phyloP scores from a whole-genome alignment of 37 sponge, comb jelly and placozoan species.

The Ianthella basta region DNA sequence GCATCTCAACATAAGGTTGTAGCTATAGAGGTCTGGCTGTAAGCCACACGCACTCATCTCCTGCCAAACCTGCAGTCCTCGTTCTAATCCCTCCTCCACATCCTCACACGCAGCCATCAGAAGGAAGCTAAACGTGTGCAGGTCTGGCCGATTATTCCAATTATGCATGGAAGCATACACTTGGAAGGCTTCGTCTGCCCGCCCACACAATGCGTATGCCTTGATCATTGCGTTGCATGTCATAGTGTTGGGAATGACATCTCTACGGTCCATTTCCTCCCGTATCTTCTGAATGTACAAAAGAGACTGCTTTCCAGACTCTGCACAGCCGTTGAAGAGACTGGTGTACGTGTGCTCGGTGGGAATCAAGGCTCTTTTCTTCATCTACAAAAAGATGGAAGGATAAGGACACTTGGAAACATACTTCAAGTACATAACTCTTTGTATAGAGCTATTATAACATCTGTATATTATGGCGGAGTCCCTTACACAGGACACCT shows the following conservation, averaged over 20 bases:
- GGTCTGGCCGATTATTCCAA: conserved; percentile 29
- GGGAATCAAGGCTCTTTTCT: conserved; percentile 65
- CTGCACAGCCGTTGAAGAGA: conserved; percentile 60
- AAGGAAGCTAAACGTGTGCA: conserved; percentile 53
- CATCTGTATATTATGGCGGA: not conserved
- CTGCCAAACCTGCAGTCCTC: conserved; percentile 42
- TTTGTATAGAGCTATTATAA: not conserved
- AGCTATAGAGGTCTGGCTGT: conserved; percentile 46
- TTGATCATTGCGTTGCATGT: conserved; percentile 59
- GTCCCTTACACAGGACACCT: too few relatives aligned
- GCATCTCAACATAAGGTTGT: conserved; percentile 52
- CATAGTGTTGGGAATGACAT: conserved; percentile 47
- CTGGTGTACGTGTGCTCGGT: conserved; percentile 69
- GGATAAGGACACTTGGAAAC: not conserved
- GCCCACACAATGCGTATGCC: conserved; percentile 56
- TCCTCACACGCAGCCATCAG: conserved; percentile 46
- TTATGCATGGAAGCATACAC: conserved; percentile 45
- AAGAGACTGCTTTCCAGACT: conserved; percentile 35
- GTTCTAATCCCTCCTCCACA: conserved; percentile 35
- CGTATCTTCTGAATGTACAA: conserved; percentile 36
- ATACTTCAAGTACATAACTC: not conserved
- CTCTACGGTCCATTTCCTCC: conserved; percentile 66
- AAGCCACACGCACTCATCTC: conserved; percentile 40
- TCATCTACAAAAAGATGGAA: conserved; percentile 38
- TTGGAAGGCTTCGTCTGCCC: conserved; percentile 38